These are phyloP conservation scores for Leucopternis melanops DNA, from an alignment of 2,113 vertebrate genomes.

Conservation along the genomic window DNA sequence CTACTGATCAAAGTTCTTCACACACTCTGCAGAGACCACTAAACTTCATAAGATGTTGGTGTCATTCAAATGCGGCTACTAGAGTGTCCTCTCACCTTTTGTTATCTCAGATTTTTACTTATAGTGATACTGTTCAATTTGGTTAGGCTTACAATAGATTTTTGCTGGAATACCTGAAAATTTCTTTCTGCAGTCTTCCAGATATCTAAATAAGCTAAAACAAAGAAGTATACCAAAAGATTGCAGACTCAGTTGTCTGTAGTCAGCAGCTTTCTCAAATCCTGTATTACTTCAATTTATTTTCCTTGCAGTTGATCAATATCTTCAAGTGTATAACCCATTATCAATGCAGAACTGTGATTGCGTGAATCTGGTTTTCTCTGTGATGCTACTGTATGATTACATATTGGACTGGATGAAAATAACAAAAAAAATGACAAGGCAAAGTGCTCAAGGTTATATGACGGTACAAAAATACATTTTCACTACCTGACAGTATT, in stretches of 20 bases:
- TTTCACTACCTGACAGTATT: neutral
- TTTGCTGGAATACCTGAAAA: neutral
- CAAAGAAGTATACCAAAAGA: neutral
- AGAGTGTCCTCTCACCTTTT: neutral
- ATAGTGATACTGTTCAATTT: neutral
- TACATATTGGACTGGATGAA: constrained; percentile 17
- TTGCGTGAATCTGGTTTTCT: neutral
- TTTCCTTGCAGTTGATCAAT: constrained; percentile 35
- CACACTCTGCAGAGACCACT: neutral
- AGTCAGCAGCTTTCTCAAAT: constrained; percentile 53
- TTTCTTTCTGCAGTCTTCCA: neutral
- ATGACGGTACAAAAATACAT: neutral
- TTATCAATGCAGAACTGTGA: constrained; percentile 35
- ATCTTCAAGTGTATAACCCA: constrained; percentile 21
- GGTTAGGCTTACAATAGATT: neutral
- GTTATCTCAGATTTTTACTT: neutral
- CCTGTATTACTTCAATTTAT: constrained; percentile 37
- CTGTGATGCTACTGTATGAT: constrained; percentile 27
- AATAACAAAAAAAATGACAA: constrained; percentile 20
- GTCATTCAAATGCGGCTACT: neutral
- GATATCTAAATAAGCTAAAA: constrained; percentile 9
- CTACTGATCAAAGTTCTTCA: neutral
- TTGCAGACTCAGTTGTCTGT: neutral
- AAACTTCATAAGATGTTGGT: neutral
- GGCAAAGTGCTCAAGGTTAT: constrained; percentile 34